Percentiles rank a stretch among this genome's conserved stretches.
phyloP scores from a whole-genome alignment of 2,113 vertebrate genomes.

The Cyrtonyx montezumae region DNA sequence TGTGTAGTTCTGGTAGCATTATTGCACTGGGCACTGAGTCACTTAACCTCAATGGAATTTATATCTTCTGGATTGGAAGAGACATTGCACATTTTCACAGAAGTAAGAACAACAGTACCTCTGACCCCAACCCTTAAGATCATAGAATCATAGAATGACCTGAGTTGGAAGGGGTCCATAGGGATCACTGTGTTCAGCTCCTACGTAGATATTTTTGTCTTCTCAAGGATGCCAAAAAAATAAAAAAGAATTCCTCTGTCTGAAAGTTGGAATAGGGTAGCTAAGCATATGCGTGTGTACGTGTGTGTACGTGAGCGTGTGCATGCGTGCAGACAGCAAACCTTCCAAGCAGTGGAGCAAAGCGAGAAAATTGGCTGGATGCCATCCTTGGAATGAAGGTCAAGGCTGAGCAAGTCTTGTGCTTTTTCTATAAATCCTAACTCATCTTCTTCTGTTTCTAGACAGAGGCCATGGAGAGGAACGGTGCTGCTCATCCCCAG shows the following conservation, averaged over 20 bases:
- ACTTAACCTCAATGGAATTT: not conserved
- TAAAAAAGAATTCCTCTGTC: not conserved
- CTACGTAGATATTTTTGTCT: not conserved
- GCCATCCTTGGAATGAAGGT: not conserved
- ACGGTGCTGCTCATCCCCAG: not conserved
- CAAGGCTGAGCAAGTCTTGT: not conserved
- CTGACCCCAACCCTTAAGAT: not conserved
- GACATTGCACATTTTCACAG: not conserved
- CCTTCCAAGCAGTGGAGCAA: not conserved
- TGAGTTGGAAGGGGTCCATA: no score
- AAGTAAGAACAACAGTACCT: not conserved
- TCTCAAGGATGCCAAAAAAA: not conserved
- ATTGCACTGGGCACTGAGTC: not conserved
- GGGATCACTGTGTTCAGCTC: no score
- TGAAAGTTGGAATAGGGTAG: not conserved
- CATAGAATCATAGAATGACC: no score
- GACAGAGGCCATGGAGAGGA: constrained; percentile 70
- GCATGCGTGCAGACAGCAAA: not conserved
- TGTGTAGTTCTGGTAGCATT: not conserved
- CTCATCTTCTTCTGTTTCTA: not conserved
- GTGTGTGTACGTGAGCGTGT: not conserved
- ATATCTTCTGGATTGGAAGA: not conserved
- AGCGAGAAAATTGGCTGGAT: not conserved
- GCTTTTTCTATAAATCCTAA: not conserved
- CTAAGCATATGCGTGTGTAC: not conserved